phyloP scores from a whole-genome alignment of 2,113 vertebrate species.

The Onychostoma macrolepis region DNA sequence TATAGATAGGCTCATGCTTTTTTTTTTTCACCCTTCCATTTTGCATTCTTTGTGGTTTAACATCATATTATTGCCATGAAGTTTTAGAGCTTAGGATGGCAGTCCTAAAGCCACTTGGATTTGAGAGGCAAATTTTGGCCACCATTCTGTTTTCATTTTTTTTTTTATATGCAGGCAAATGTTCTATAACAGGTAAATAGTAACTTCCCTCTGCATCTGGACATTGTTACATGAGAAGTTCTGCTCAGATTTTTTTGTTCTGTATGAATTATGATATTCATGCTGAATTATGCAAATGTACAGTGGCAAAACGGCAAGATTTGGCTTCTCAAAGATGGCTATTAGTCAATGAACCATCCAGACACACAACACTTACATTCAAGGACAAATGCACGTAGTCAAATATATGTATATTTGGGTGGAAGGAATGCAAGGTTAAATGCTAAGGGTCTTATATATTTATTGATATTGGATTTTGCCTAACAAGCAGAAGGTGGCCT shows the following conservation, averaged over 20 bases:
- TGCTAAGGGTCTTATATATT: slow-evolving; percentile 4
- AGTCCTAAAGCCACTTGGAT: slow-evolving; percentile 46
- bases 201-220: neutral
- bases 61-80: slow-evolving; percentile 37
- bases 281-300: slow-evolving; percentile 41
- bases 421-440: slow-evolving; percentile 34
- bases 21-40: neutral
- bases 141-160: slow-evolving; percentile 47
- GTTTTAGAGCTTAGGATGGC: slow-evolving; percentile 52
- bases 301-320: slow-evolving; percentile 37
- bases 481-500: slow-evolving; percentile 10
- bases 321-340: slow-evolving; percentile 45
- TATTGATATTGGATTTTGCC: neutral
- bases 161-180: slow-evolving; percentile 45
- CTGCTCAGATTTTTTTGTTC: slow-evolving; percentile 34
- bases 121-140: slow-evolving; percentile 54
- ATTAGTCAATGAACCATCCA: slow-evolving; percentile 6
- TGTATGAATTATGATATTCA: slow-evolving; percentile 15
- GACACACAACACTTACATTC: slow-evolving; percentile 13
- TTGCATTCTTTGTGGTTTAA: slow-evolving; percentile 25
- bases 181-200: neutral
- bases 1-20: slow-evolving; percentile 23
- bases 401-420: slow-evolving; percentile 38
- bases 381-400: slow-evolving; percentile 26
- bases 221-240: neutral